Percentiles rank a stretch among this genome's conserved stretches.
These are phyloP conservation scores for Glaucopsyche alexis DNA, from an alignment of 2,888 invertebrate species.

Conservation along the genomic window DNA sequence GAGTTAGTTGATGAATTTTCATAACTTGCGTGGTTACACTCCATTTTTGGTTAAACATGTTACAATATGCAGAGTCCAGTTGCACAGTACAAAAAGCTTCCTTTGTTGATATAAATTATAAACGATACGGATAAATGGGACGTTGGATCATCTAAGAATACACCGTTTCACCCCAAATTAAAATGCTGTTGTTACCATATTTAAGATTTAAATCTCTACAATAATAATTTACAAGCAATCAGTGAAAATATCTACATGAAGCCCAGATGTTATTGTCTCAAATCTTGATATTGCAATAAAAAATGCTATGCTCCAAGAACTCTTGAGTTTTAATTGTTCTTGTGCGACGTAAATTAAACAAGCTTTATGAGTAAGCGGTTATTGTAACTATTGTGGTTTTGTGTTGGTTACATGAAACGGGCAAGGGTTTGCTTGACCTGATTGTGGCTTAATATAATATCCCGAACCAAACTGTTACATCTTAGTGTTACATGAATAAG, in stretches of 20 bases:
- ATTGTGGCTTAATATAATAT: conserved; percentile 50
- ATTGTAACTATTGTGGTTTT: conserved; percentile 46
- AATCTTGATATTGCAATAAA: neutral
- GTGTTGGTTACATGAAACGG: conserved; percentile 55
- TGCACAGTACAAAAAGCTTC: neutral
- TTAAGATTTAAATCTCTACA: neutral
- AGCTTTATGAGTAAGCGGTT: conserved; percentile 20
- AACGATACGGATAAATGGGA: neutral
- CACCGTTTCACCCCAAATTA: neutral
- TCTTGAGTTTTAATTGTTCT: conserved; percentile 1
- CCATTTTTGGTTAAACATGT: no score
- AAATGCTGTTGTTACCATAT: neutral
- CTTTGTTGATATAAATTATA: neutral
- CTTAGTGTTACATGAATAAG: neutral
- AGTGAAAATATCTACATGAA: no score
- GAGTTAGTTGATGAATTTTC: neutral
- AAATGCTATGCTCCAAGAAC: neutral
- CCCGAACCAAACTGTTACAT: neutral
- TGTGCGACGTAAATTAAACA: conserved; percentile 7
- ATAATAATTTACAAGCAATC: neutral
- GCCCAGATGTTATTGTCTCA: neutral
- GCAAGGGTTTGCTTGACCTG: conserved; percentile 58
- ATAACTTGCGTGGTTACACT: no score
- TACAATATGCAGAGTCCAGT: neutral
- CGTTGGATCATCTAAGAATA: neutral